Percentiles rank a stretch among this genome's conserved stretches.
Conservation (phyloP, 2,888 invertebrate species). For the Loripinus fragilis region DNA sequence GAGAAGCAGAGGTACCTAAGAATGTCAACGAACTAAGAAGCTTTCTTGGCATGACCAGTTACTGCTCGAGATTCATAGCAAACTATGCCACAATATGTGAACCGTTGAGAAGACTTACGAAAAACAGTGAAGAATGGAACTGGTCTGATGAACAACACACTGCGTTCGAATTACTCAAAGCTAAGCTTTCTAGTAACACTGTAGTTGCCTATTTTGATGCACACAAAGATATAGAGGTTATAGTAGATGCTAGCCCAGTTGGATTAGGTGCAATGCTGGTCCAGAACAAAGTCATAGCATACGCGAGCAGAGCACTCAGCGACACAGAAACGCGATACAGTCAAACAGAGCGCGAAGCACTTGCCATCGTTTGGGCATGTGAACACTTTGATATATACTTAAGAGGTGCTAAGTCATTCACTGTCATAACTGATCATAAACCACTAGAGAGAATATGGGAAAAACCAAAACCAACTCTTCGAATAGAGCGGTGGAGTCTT, state of each 20-base stretch:
- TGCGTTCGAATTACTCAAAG: conserved; percentile 53
- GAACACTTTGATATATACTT: conserved; percentile 63
- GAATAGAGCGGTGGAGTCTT: conserved; percentile 61
- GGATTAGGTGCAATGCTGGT: not conserved
- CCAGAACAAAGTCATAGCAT: conserved; percentile 37
- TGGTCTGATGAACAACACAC: conserved; percentile 57
- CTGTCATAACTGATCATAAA: no score
- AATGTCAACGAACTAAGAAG: no score
- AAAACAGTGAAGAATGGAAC: conserved; percentile 49
- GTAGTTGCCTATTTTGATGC: conserved; percentile 52
- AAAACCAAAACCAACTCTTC: conserved; percentile 56
- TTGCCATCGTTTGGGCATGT: conserved; percentile 69
- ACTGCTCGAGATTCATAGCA: conserved; percentile 65
- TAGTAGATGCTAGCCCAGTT: conserved; percentile 21
- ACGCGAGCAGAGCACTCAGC: conserved; percentile 57
- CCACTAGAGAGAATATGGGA: no score
- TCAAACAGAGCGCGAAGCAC: conserved; percentile 65
- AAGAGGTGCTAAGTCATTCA: conserved; percentile 46
- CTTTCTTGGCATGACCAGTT: conserved; percentile 68
- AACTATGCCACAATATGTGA: conserved; percentile 59
- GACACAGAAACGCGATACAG: conserved; percentile 60
- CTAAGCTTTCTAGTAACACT: conserved; percentile 47
- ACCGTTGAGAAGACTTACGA: conserved; percentile 63
- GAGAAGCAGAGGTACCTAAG: conserved; percentile 48
- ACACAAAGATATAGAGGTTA: conserved; percentile 1